Base-by-base conservation (phyloP, 2,113 vertebrate genomes). In the Osmerus mordax region DNA sequence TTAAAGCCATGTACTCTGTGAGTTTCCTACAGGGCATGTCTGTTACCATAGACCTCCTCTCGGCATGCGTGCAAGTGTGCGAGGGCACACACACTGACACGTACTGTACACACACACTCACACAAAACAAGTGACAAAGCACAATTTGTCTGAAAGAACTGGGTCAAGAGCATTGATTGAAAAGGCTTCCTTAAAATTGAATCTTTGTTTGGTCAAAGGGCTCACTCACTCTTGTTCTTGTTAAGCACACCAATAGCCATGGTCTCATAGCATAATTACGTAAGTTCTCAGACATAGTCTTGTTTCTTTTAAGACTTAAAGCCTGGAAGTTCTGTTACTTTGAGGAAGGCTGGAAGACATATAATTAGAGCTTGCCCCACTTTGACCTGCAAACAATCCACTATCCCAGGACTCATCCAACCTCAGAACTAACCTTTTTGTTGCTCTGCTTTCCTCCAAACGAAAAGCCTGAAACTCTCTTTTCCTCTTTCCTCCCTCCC, bases 1-100 rank as follows among this genome's bases (percentile, higher is more conserved):
- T 98, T 94, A 98, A 97, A 81, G 94, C 96, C 88, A 95, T 98
- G 93, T 96, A 97, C 88, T 97, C 94, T 64, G 95, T 97, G 86
- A 92, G 94, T 89, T 52, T 82, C 82, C 25, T 8, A 29, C 72
- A 75, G 84, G 54, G 71, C 58, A 73, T 67, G 72, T 73, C 25
- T 11, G 23, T 54, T 9, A 66, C 54, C 4, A 4, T 29, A 21
- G 65, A 54, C 52, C 32, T 65, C 11, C 21, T 52, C n/a, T 62
- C n/a, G 54, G 72, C 56, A 72, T 32, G 6, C 25, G 4, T 21
- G 56, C 15, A 36, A 14, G 41, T 11, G 41, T 11, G 41, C 41
- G 9, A 47, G 41, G 41, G 41, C 41, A 21, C 18, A 51, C 11
- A 16, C 16, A 23, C 25, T 28, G 0, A 23, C 23, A 23, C 23